Base-by-base conservation (phyloP, 2,888 invertebrate species). In the Chaetogeoica ovagalla region DNA sequence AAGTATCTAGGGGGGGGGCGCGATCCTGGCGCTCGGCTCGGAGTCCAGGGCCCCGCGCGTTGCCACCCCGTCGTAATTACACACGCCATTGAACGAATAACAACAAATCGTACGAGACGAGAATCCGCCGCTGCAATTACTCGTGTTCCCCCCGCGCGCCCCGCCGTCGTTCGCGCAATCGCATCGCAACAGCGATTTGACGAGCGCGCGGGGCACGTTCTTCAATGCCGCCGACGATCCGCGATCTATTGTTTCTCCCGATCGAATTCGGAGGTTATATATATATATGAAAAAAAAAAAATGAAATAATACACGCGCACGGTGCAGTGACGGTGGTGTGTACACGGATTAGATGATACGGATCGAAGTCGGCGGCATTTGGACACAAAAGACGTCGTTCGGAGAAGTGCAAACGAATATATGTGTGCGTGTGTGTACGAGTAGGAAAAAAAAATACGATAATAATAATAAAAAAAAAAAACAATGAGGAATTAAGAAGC, bases 331-430 rank as follows among this genome's bases (percentile, higher is more conserved):
- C 72, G 23, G 63, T 75, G 65, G 66, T 68, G 62, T 60, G 63
- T 52, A 63, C 4, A 30, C 30, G 30, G 30, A 79, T n/a, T 55
- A 62, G 48, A 70, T 60, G 77, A 79, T 79, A 79, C 77, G 19
- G 77, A 79, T 79, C 77, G 77, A 62, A 79, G 77, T 79, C 77
- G 77, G 77, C 77, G 77, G 77, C 77, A 59, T 79, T 79, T 79
- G 77, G 77, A 69, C 77, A 79, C 60, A 79, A 79, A 62, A 79
- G 30, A 30, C 30, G 1, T 30, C 69, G 69, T 79, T 79, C 77
- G 77, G 77, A 79, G 77, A 79, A 79, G 77, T 79, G 77, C 77
- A 79, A 79, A 79, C 77, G 77, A 79, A 79, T 79, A 70, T 70
- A 76, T 39, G 59, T 17, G 19, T 4, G n/a, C 2, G 48, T 21